Percentiles rank a stretch among this genome's conserved stretches.
phyloP scores from a whole-genome alignment of 2,797 vertebrate species.

The Jordanella pulchra region DNA sequence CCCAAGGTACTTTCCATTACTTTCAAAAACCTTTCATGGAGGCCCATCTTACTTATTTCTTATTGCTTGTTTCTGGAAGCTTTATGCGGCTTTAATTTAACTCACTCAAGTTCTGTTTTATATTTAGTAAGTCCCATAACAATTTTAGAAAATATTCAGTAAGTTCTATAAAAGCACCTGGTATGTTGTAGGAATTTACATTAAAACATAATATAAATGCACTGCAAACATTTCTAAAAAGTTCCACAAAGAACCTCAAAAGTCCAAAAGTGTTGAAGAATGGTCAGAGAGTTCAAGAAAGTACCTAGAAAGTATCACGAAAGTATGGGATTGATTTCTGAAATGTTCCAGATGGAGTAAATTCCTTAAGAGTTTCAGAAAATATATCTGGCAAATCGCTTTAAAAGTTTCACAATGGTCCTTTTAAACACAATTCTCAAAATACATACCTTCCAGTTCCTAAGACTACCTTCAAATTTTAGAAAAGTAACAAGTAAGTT shows the following conservation, averaged over 20 bases:
- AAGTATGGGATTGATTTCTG: not conserved
- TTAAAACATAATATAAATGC: not conserved
- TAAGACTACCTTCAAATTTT: not conserved
- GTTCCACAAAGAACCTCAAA: too few species aligned
- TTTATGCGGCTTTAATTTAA: not conserved
- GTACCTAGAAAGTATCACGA: not conserved
- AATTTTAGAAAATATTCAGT: not conserved
- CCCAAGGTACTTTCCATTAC: not conserved
- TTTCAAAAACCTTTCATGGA: not conserved
- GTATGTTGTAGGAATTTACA: not conserved
- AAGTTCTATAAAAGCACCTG: not conserved
- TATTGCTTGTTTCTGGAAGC: not conserved
- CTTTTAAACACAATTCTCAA: not conserved
- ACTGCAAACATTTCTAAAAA: too few species aligned
- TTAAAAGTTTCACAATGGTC: not conserved
- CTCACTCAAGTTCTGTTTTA: not conserved
- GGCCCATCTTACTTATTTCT: not conserved
- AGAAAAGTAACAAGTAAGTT: not conserved
- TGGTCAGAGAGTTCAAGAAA: not conserved
- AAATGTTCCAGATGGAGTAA: not conserved
- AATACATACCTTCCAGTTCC: not conserved
- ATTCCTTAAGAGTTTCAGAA: not conserved
- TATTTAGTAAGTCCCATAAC: not conserved
- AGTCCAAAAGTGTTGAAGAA: too few species aligned
- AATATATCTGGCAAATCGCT: not conserved